Percentiles rank a stretch among this genome's conserved stretches.
Evolutionary conservation across 2,113 vertebrate species (phyloP).

Genomic region (rat (Rattus norvegicus)): GRCr8 NC_086020.1:29067501-29068000

Average conservation of each 20-base stretch:
- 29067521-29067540: background rate
- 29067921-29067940: background rate
- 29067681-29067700: background rate
- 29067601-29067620: slow-evolving; percentile 4
- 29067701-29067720: slow-evolving; percentile 52
- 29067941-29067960: slow-evolving; percentile 3
- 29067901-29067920: background rate
- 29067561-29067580: background rate
- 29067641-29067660: slow-evolving; percentile 11
- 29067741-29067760: background rate
- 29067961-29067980: background rate
- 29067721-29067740: background rate
- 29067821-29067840: background rate
- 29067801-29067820: background rate
- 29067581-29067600: slow-evolving; percentile 7
- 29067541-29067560: background rate
- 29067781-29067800: background rate
- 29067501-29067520: background rate
- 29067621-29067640: background rate
- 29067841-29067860: background rate
- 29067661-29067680: background rate
- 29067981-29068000: slow-evolving; percentile 49
- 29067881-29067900: background rate
- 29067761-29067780: slow-evolving; percentile 9
- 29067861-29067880: background rate